Base-by-base conservation (phyloP, 2,888 invertebrate genomes). In the Catotricha subobsoleta region DNA sequence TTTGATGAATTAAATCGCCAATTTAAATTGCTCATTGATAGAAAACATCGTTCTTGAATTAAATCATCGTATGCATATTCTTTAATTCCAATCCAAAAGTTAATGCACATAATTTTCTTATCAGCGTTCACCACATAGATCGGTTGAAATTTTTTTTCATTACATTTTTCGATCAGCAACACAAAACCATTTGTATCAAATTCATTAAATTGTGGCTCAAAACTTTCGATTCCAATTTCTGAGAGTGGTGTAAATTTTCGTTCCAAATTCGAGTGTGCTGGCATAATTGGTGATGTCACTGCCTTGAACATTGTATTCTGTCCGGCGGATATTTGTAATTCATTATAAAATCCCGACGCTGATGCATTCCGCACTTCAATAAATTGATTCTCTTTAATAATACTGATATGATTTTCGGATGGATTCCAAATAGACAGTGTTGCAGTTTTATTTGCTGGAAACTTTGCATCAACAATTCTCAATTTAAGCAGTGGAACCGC, bases 121-220 rank as follows among this genome's bases (percentile, higher is more conserved):
- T 67, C 59, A 7, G 51, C 53, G 53, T 78, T 76, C 0, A 71
- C 58, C 15, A 77, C 38, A 58, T 72, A 76, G 0, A 76, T 59
- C 43, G 69, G 68, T 58, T 77, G 76, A 43, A 51, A 53, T 40
- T 44, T 48, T n/a, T 21, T 37, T 43, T 59, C 56, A 2, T 12
- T 10, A 18, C 3, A 5, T 3, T 31, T 25, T 12, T 23, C 33
- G 28, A 75, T 63, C 43, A 65, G 58, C 19, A 77, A 66, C 29
- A 83, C 67, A 3, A 80, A 50, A 2, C 83, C 84, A 4, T 76
- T 69, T 9, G 76, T 72, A 59, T 86, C 84, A 46, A 82, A 67
- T 66, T 84, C 84, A 45, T 72, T 71, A 52, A 74, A 76, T 9
- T 55, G 45, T 4, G 70, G 66, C 43, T 55, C 52, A 46, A 65